A percentile compares a stretch with the other conserved stretches of the same genome.
Evolutionary conservation across 2,888 invertebrate genomes (phyloP).

Genomic region (Dryocosmus kuriphilus): DNA sequence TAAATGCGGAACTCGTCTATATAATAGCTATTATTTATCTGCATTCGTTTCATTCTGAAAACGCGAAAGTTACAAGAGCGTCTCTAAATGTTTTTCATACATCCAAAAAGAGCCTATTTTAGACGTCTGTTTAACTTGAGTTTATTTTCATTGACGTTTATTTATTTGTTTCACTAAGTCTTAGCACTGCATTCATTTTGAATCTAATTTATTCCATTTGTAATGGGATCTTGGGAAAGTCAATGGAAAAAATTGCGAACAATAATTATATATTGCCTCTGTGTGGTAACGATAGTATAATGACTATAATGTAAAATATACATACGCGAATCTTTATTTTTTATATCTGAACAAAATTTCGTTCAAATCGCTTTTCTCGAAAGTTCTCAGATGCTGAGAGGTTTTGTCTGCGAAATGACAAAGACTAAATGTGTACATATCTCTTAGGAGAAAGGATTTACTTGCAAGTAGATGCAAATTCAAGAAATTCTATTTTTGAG

Average conservation of each 20-base stretch:
- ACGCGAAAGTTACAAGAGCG: neutral
- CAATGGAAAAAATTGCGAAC: neutral
- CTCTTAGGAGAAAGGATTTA: neutral
- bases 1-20: neutral
- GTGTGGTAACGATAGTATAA: neutral
- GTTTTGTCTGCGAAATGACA: neutral
- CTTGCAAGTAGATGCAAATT: neutral
- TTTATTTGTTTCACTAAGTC: neutral
- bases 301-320: no score
- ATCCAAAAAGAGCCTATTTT: slow-evolving; percentile 15
- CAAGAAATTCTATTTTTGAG: neutral
- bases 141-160: slow-evolving; percentile 24
- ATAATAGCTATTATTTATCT: neutral
- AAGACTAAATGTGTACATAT: slow-evolving; percentile 2
- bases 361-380: neutral
- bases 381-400: neutral
- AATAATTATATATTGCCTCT: neutral
- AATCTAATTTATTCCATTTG: neutral
- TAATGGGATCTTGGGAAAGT: neutral
- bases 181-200: neutral
- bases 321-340: neutral
- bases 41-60: neutral
- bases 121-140: neutral
- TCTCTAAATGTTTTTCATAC: neutral
- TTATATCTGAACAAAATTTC: neutral